Percentiles rank a stretch among this genome's conserved stretches.
phyloP scores from a whole-genome alignment of 1,140 invertebrate species.

The Sycophaga agraensis region DNA sequence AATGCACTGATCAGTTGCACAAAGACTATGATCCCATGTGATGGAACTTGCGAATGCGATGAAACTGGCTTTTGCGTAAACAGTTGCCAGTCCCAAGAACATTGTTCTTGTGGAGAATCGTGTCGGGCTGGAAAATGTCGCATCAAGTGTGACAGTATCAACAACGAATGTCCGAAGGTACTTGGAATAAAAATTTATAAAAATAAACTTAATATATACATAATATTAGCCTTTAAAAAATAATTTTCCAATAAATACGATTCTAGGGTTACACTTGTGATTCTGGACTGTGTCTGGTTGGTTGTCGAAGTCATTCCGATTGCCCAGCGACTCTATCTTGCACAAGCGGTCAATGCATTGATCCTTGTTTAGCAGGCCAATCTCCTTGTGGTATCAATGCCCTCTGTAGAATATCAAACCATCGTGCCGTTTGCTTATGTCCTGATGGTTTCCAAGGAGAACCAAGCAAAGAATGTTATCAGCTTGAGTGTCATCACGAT shows the following conservation, averaged over 20 bases:
- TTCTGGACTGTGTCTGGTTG: conserved; percentile 66
- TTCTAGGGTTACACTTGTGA: conserved; percentile 66
- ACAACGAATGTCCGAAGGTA: conserved; percentile 56
- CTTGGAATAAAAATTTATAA: neutral
- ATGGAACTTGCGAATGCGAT: conserved; percentile 73
- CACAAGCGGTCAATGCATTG: conserved; percentile 71
- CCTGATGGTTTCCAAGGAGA: conserved; percentile 82
- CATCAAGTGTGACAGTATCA: conserved; percentile 60
- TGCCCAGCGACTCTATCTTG: conserved; percentile 78
- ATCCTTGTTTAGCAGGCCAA: conserved; percentile 69
- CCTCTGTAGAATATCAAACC: conserved; percentile 72
- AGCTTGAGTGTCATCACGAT: conserved; percentile 75
- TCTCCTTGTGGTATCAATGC: conserved; percentile 75
- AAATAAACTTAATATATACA: neutral
- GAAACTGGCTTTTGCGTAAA: conserved; percentile 75
- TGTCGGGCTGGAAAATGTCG: conserved; percentile 67
- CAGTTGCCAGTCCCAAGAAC: conserved; percentile 65
- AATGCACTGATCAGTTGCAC: conserved; percentile 76
- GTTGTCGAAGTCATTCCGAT: conserved; percentile 78
- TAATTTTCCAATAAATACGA: neutral
- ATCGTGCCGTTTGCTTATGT: conserved; percentile 80
- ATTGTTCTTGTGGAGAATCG: conserved; percentile 77
- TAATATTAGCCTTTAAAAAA: too few species aligned
- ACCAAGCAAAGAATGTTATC: conserved; percentile 71
- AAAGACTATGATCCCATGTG: conserved; percentile 66